These are phyloP conservation scores for Eulemur rubriventer DNA, from an alignment of 2,797 vertebrate species.

Conservation along the genomic window DNA sequence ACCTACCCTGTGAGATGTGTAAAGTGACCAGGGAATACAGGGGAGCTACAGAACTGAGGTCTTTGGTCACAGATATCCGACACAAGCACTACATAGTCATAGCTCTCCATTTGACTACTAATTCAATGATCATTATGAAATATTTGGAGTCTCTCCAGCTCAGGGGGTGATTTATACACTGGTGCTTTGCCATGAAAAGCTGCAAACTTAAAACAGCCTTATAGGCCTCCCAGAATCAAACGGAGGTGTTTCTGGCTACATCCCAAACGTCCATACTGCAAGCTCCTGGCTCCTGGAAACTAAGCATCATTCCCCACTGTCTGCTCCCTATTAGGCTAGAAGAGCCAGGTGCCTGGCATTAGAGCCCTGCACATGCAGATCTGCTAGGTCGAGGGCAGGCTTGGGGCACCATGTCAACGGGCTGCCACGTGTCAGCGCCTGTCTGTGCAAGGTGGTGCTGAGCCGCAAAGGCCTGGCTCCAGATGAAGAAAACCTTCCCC, in stretches of 20 bases:
- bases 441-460: rapidly evolving
- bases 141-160: neutral
- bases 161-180: neutral
- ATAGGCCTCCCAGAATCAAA: neutral
- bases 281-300: neutral
- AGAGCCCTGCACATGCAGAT: neutral
- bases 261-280: neutral
- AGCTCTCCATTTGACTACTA: neutral
- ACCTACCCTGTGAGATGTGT: neutral
- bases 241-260: neutral
- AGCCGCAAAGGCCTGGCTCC: rapidly evolving
- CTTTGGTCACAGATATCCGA: neutral
- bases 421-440: neutral
- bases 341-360: neutral
- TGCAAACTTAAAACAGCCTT: neutral
- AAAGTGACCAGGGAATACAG: neutral
- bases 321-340: neutral
- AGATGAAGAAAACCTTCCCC: neutral
- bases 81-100: neutral
- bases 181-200: neutral
- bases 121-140: neutral
- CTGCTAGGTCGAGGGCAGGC: neutral
- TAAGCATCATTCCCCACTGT: neutral
- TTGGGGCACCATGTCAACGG: rapidly evolving
- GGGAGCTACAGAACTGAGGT: neutral